Conservation (phyloP, 2,797 vertebrate genomes). For the Chiloscyllium punctatum region DNA sequence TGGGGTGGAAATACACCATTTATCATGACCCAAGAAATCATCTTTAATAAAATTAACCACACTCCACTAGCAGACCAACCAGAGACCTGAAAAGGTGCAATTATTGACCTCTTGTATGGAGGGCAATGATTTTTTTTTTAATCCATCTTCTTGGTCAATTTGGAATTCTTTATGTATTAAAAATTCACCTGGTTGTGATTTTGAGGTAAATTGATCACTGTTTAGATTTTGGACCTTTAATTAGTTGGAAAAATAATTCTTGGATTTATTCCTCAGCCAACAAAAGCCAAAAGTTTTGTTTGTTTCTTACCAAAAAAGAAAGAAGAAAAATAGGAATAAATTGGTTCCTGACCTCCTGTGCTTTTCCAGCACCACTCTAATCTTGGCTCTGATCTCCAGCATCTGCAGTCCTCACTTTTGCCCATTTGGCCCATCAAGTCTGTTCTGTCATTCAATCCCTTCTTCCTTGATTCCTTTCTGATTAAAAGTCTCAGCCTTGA, state of each 20-base stretch:
- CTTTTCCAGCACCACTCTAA: too few species aligned
- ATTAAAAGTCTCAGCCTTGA: too few species aligned
- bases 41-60: background rate
- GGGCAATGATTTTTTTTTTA: too few species aligned
- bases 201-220: background rate
- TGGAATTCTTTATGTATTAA: background rate
- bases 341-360: background rate
- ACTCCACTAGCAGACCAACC: background rate
- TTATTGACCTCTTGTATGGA: background rate
- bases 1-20: background rate
- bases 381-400: too few species aligned
- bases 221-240: background rate
- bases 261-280: background rate
- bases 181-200: background rate
- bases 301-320: background rate
- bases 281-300: background rate
- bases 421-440: too few species aligned
- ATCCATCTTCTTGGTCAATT: background rate
- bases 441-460: too few species aligned
- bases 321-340: background rate
- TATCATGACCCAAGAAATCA: background rate
- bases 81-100: background rate
- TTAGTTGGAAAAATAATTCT: background rate
- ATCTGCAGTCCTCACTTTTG: too few species aligned
- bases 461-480: too few species aligned